Conservation (phyloP, 2,888 invertebrate species). For the Steinernema scapterisci region DNA sequence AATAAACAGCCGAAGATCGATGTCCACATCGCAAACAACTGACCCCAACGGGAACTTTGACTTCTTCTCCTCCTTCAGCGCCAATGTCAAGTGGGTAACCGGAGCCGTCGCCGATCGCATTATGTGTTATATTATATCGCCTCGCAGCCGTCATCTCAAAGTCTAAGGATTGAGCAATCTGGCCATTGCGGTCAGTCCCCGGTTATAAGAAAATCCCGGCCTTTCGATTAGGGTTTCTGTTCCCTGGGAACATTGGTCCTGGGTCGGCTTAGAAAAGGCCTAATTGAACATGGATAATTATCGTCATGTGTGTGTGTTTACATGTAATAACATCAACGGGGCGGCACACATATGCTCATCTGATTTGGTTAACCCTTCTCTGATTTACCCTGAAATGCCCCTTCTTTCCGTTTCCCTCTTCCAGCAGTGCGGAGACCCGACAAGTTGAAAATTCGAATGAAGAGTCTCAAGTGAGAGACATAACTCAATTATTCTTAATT, state of each 20-base stretch:
- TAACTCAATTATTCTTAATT: constrained; percentile 26
- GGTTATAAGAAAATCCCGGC: too few relatives aligned
- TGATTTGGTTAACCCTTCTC: background rate
- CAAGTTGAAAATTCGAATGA: background rate
- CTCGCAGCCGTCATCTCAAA: background rate
- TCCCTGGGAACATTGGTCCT: too few relatives aligned
- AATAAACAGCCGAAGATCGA: constrained; percentile 4
- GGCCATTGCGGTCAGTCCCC: background rate
- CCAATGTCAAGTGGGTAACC: constrained; percentile 21
- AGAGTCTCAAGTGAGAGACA: background rate
- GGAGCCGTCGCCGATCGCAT: background rate
- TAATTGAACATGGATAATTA: background rate
- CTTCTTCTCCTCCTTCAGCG: constrained; percentile 4
- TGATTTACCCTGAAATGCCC: background rate
- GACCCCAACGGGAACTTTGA: constrained; percentile 12
- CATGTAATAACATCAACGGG: background rate
- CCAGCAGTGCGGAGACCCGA: too few relatives aligned
- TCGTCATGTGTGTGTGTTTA: background rate
- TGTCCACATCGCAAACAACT: constrained; percentile 12
- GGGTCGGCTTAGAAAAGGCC: background rate
- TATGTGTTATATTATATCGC: constrained; percentile 4
- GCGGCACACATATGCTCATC: background rate
- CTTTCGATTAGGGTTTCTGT: too few relatives aligned
- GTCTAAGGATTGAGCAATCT: background rate
- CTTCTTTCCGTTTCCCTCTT: background rate